phyloP scores from a whole-genome alignment of 2,113 vertebrate species.

The Potamarius usumacintae region DNA sequence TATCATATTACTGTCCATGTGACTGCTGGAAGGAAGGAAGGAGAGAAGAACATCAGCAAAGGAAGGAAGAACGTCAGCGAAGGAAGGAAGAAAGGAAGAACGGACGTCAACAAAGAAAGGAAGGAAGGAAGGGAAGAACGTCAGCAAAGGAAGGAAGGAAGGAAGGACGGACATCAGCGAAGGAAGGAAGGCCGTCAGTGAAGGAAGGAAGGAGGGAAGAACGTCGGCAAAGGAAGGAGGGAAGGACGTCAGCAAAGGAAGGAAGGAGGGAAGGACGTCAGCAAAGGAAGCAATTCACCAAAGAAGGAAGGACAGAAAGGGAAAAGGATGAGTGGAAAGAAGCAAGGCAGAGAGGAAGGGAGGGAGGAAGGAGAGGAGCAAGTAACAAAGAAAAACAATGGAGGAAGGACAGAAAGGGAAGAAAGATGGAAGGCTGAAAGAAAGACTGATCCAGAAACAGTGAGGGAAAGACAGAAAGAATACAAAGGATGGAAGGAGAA shows the following conservation, averaged over 20 bases:
- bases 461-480: not conserved
- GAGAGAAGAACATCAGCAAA: not conserved
- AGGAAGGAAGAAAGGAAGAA: too few relatives aligned
- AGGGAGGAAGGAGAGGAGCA: conserved; percentile 2
- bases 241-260: too few relatives aligned
- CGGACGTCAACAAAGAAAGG: not conserved
- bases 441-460: not conserved
- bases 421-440: not conserved
- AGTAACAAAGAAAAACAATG: not conserved
- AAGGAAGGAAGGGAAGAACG: not conserved
- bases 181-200: rapidly evolving
- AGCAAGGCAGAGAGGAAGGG: not conserved
- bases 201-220: not conserved
- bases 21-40: not conserved
- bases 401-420: not conserved
- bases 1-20: not conserved
- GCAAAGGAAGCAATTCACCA: not conserved
- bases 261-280: not conserved
- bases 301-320: not conserved
- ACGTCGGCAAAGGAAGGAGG: too few relatives aligned
- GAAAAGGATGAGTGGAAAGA: not conserved
- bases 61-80: not conserved
- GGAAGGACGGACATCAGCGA: not conserved
- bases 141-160: not conserved
- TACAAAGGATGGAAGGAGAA: not conserved